phyloP scores from a whole-genome alignment of 2,797 vertebrate genomes.

The Onychomys torridus region DNA sequence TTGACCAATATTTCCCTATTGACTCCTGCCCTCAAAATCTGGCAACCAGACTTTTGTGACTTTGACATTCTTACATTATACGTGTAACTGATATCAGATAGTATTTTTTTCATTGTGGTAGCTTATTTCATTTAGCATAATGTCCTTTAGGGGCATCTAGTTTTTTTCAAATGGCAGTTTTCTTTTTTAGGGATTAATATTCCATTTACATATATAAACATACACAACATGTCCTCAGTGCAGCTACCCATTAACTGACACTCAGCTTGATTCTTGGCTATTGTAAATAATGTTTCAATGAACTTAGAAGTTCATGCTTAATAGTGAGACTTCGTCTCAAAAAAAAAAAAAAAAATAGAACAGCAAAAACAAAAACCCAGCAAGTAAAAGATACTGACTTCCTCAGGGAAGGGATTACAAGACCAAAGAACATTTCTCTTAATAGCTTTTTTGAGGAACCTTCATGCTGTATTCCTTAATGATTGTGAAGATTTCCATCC shows the following conservation, averaged over 20 bases:
- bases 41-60: background rate
- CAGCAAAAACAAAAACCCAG: background rate
- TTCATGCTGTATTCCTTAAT: background rate
- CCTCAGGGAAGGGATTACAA: background rate
- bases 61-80: background rate
- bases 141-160: background rate
- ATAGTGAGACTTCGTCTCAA: background rate
- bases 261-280: background rate
- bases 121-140: background rate
- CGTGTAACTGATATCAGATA: background rate
- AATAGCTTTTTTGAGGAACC: background rate
- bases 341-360: background rate
- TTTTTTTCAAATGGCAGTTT: slow-evolving; percentile 19
- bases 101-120: background rate
- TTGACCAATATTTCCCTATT: background rate
- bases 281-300: background rate
- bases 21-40: background rate
- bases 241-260: background rate
- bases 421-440: background rate
- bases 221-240: background rate
- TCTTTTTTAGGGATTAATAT: background rate
- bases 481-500: background rate
- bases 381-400: background rate
- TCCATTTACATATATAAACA: background rate
- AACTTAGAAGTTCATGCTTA: background rate